Base-by-base conservation (phyloP, 1,140 invertebrate genomes). In the Charaxes varanes region DNA sequence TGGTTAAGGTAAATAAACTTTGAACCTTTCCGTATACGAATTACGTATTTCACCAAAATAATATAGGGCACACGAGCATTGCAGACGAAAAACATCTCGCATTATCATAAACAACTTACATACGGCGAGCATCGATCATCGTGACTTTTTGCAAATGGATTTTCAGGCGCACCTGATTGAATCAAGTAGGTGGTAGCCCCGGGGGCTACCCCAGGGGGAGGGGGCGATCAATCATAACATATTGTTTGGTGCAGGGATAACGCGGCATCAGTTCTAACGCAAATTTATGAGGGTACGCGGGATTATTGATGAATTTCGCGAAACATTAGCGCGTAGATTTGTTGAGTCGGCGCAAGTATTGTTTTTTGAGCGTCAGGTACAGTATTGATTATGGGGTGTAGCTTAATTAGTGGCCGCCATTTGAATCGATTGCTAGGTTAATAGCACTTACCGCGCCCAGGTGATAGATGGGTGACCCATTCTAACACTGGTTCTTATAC, bases 181-280 rank as follows among this genome's bases (percentile, higher is more conserved):
- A 62, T 55, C 53, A 53, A 58, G 49, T 58, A 43, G 31, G 47
- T 51, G 38, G 23, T 35, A 40, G 47, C 44, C 53, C 42, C 45
- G 31, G 23, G 23, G 21, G 36, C 21, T 42, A 47, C 21, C 23
- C n/a, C n/a, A n/a, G n/a, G n/a, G n/a, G n/a, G n/a, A n/a, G n/a
- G n/a, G n/a, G n/a, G n/a, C 51, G 47, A 78, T 74, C 71, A 66
- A 73, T 74, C 71, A 73, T 59, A 45, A 15, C 70, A 71, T 70
- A 76, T 79, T 78, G 73, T 76, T 67, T 58, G 62, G 47, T 51
- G 53, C 45, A 52, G 48, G 57, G 53, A 64, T 64, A 66, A 52
- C 60, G 64, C 49, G 58, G 52, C 56, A 67, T 65, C 61, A 53
- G 54, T 50, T 59, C 50, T 60, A 62, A 67, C 59, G 56, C 53